Evolutionary conservation across 1,140 invertebrate genomes (phyloP).

Genomic region (Procambarus clarkii): DNA sequence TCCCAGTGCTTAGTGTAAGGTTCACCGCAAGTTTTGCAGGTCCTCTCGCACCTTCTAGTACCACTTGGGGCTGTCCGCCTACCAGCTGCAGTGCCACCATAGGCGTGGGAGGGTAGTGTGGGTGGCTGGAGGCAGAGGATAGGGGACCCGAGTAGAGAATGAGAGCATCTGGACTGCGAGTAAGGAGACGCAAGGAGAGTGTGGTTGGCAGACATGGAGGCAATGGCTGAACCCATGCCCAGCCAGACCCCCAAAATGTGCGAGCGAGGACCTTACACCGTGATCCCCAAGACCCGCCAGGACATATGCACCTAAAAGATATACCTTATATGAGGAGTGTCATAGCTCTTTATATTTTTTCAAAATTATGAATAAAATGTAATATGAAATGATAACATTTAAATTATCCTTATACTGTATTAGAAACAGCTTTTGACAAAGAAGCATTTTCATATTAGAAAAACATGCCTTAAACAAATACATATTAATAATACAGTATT

Average conservation of each 20-base stretch:
- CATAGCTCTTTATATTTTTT: too few relatives aligned
- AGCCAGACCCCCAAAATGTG: constrained; percentile 93
- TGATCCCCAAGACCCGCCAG: constrained; percentile 92
- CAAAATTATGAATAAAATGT: too few relatives aligned
- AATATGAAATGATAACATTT: too few relatives aligned
- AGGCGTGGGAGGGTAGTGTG: constrained; percentile 15
- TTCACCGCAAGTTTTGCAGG: constrained; percentile 28
- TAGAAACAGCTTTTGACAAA: too few relatives aligned
- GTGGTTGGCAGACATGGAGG: constrained; percentile 97
- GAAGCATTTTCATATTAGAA: too few relatives aligned
- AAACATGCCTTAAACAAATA: too few relatives aligned
- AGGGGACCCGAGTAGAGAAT: constrained; percentile 97
- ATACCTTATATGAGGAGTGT: neutral
- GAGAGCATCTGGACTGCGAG: constrained; percentile 91
- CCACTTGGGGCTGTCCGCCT: constrained; percentile 18
- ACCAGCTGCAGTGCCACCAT: constrained; percentile 44
- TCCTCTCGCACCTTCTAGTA: constrained; percentile 51
- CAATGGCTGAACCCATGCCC: constrained; percentile 96
- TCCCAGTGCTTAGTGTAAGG: constrained; percentile 5
- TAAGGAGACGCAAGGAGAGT: constrained; percentile 95
- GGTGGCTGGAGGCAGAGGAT: constrained; percentile 74
- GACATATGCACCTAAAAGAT: constrained; percentile 86
- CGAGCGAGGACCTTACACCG: constrained; percentile 95
- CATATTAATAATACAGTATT: too few relatives aligned
- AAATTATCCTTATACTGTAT: too few relatives aligned